These are phyloP conservation scores for Stigmatopora nigra DNA, from an alignment of 2,113 vertebrate genomes.

Conservation along the genomic window DNA sequence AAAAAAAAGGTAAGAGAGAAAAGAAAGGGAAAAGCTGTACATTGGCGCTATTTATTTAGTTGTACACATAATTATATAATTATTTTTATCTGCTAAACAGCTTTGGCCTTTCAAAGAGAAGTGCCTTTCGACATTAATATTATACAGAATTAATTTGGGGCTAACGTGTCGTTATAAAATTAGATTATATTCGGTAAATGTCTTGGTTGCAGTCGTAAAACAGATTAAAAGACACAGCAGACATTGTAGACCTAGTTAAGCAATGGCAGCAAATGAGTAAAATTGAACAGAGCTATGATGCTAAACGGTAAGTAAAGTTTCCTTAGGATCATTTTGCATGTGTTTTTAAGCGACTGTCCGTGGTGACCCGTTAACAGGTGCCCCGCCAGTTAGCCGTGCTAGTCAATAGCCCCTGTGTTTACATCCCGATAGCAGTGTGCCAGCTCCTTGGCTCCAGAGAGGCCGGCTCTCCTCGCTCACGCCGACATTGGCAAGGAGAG, in stretches of 20 bases:
- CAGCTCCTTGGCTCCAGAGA: constrained; percentile 35
- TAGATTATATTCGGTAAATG: too few relatives aligned
- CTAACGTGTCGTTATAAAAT: too few relatives aligned
- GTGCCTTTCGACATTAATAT: background rate
- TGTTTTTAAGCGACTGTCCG: constrained; percentile 34
- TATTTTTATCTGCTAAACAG: background rate
- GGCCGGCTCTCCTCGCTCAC: constrained; percentile 50
- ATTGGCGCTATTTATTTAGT: too few relatives aligned
- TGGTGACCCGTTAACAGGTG: constrained; percentile 49
- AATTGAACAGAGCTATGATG: background rate
- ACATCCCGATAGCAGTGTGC: constrained; percentile 52
- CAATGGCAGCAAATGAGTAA: background rate
- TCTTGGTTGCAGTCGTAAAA: too few relatives aligned
- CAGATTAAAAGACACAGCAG: too few relatives aligned
- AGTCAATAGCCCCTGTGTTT: constrained; percentile 56
- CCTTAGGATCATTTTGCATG: constrained; percentile 7
- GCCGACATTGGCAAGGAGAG: constrained; percentile 37
- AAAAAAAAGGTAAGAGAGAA: too few relatives aligned
- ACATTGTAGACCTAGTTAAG: too few relatives aligned
- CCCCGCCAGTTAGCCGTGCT: constrained; percentile 40
- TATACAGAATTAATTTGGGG: too few relatives aligned
- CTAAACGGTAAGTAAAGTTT: background rate
- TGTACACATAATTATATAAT: too few relatives aligned
- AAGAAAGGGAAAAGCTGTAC: background rate
- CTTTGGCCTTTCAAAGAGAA: background rate